Percentiles rank a stretch among this genome's conserved stretches.
These are phyloP conservation scores for Asarcornis scutulata DNA, from an alignment of 2,113 vertebrate genomes.

Conservation along the genomic window DNA sequence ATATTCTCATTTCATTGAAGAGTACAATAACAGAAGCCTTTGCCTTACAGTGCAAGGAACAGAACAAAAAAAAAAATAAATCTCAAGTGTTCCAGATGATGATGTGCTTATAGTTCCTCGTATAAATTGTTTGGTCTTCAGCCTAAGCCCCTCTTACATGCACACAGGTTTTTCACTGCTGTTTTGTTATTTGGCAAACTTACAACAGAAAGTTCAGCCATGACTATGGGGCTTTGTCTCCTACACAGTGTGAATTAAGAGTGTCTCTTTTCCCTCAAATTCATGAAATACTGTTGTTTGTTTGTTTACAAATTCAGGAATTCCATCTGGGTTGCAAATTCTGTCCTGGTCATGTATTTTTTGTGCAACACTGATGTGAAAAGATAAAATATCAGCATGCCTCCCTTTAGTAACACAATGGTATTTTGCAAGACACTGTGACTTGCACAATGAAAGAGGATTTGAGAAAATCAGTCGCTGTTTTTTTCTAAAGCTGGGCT, in stretches of 20 bases:
- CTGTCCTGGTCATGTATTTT: not conserved
- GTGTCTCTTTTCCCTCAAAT: not conserved
- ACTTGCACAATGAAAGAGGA: not conserved
- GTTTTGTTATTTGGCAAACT: not conserved
- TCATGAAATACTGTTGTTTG: not conserved
- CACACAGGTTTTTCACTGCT: not conserved
- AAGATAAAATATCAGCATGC: not conserved
- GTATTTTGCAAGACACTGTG: not conserved
- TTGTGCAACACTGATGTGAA: not conserved
- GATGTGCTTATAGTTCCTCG: not conserved
- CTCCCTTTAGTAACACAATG: not conserved
- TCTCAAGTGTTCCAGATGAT: not conserved
- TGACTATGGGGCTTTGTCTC: not conserved
- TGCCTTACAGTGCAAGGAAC: not conserved
- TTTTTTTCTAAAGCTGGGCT: not conserved
- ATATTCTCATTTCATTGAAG: not conserved
- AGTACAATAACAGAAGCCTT: constrained; percentile 10
- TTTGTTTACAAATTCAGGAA: not conserved
- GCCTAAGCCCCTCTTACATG: not conserved
- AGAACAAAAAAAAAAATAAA: not conserved
- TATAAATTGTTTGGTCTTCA: not conserved
- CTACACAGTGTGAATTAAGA: not conserved
- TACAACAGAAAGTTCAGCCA: not conserved
- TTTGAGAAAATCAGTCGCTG: not conserved
- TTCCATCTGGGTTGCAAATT: not conserved